These are phyloP conservation scores for Hylaeus anthracinus DNA, from an alignment of 1,140 invertebrate genomes.

Conservation along the genomic window DNA sequence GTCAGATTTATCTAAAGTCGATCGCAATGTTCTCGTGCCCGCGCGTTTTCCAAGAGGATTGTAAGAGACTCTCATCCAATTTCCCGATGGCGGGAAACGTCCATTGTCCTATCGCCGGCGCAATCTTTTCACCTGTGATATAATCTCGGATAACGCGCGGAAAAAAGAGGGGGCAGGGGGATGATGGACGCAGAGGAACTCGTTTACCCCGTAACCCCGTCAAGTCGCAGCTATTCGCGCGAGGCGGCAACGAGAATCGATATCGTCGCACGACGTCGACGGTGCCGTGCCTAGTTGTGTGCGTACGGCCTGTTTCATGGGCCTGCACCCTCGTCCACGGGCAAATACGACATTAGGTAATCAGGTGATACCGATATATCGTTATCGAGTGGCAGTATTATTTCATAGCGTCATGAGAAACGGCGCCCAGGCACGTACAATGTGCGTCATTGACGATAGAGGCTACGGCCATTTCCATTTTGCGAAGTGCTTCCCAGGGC, in stretches of 20 bases:
- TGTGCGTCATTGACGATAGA: conserved; percentile 3
- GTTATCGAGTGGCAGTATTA: conserved; percentile 25
- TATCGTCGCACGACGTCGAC: not conserved
- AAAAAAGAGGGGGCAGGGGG: too few species aligned
- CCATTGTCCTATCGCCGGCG: conserved; percentile 34
- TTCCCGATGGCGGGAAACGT: conserved; percentile 34
- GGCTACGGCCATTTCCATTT: conserved; percentile 20
- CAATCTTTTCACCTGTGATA: conserved; percentile 59
- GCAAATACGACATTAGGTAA: conserved; percentile 44
- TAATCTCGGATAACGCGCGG: conserved; percentile 54
- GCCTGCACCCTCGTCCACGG: not conserved
- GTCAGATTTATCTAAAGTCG: conserved; percentile 49
- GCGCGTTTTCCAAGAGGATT: conserved; percentile 19
- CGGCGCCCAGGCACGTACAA: not conserved
- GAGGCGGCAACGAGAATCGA: conserved; percentile 40
- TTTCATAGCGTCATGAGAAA: conserved; percentile 22
- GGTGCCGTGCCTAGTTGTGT: conserved; percentile 3
- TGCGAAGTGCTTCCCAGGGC: conserved; percentile 10
- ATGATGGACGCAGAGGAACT: conserved; percentile 32
- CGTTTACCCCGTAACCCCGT: conserved; percentile 54
- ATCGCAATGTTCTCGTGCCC: conserved; percentile 33
- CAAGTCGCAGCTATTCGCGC: conserved; percentile 31
- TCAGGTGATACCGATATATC: conserved; percentile 29
- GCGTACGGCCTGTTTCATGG: not conserved
- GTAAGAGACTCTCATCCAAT: conserved; percentile 52